These are phyloP conservation scores for Bolborhynchus lineola DNA, from an alignment of 2,113 vertebrate genomes.

Conservation along the genomic window DNA sequence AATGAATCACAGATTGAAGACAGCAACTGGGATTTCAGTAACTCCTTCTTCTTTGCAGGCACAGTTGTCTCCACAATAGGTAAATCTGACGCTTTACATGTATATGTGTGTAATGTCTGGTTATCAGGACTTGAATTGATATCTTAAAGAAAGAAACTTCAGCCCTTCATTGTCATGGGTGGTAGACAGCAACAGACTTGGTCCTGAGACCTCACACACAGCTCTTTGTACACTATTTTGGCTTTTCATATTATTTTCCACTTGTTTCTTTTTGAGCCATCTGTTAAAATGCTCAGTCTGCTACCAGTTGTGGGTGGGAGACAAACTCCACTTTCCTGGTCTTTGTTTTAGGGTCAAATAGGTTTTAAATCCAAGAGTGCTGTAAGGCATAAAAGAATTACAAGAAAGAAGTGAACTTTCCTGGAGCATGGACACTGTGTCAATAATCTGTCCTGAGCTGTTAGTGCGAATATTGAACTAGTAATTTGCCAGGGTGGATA, in stretches of 20 bases:
- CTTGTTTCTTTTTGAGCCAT: neutral
- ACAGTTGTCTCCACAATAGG: constrained; percentile 72
- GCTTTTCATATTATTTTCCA: neutral
- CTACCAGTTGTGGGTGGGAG: neutral
- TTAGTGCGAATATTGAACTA: neutral
- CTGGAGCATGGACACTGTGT: neutral
- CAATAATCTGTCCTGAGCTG: neutral
- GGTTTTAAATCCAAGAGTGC: neutral
- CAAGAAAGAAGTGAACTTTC: neutral
- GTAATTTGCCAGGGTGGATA: neutral
- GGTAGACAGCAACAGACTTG: neutral
- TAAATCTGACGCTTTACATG: neutral
- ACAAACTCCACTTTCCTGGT: neutral
- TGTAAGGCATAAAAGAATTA: neutral
- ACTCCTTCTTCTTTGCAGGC: constrained; percentile 73
- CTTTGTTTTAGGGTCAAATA: neutral
- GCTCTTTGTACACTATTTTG: neutral
- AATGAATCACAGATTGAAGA: constrained; percentile 25
- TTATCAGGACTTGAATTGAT: neutral
- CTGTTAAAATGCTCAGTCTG: neutral
- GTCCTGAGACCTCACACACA: neutral
- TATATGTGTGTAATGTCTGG: neutral
- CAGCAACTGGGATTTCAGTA: constrained; percentile 73
- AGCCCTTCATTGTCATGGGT: neutral
- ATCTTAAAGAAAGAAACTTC: neutral